These are phyloP conservation scores for Amphiprion ocellaris DNA, from an alignment of 2,113 vertebrate genomes.

Conservation along the genomic window DNA sequence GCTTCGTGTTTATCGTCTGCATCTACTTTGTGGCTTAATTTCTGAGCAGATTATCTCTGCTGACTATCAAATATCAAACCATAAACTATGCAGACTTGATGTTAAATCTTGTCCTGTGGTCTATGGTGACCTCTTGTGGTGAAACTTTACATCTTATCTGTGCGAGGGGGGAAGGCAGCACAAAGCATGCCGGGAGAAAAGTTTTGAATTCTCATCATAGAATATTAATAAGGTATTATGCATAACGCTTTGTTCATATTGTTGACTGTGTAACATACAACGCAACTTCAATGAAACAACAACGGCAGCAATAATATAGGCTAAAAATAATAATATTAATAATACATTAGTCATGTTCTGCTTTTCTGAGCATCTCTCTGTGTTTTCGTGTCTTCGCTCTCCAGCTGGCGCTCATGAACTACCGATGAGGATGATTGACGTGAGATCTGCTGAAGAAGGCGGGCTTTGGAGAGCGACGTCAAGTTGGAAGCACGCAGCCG, in stretches of 20 bases:
- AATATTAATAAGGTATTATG: constrained; percentile 19
- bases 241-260: not conserved
- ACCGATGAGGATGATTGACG: constrained; percentile 72
- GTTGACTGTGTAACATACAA: no score
- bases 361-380: not conserved
- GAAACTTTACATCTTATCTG: not conserved
- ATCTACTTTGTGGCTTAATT: no score
- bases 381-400: not conserved
- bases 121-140: constrained; percentile 55
- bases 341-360: no score
- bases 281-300: no score
- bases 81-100: not conserved
- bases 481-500: constrained; percentile 27
- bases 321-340: not conserved
- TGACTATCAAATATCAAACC: no score
- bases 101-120: not conserved
- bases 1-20: no score
- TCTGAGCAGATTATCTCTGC: no score
- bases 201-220: constrained; percentile 37
- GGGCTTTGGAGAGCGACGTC: constrained; percentile 23
- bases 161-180: not conserved
- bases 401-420: constrained; percentile 59
- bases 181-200: constrained; percentile 53
- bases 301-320: no score
- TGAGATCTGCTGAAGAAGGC: constrained; percentile 66